Evolutionary conservation across 2,797 vertebrate species (phyloP), one percentile per base, ranked within the genome.

Genomic region (Graptemys geographica): DNA sequence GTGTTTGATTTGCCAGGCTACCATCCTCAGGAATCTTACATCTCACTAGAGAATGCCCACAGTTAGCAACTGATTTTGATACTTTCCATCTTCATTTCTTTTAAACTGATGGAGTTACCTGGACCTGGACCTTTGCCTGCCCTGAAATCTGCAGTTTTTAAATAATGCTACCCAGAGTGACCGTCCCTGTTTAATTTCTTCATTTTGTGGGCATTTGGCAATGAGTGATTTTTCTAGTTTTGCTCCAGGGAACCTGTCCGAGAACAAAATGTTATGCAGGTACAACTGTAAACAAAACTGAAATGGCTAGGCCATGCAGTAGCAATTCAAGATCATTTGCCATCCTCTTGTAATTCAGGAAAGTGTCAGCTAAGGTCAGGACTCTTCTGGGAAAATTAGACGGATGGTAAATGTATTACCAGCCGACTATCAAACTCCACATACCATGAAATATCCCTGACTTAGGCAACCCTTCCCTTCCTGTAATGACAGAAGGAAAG

Each of bases 311-410:
- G 90, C 74, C 84, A 86, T 82, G 95, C 79, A n/a, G 72, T 76
- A 97, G 90, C 84, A 94, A 92, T 92, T 96, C 93, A 88, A 92
- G 94, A 88, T 90, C 84, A 91, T 96, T 89, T 88, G 78, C 86
- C 88, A 90, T 90, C 88, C 87, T 94, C 59, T 65, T 90, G 87
- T 92, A 95, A 94, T 37, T 37, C 62, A 79, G 79, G 89, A 93
- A 72, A 53, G 89, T 95, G 93, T 94, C 93, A 96, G 23, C 79
- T 96, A 86, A 94, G 96, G 94, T 97, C 96, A 96, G 90, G 95
- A 95, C 74, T 95, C 52, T 96, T 96, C 96, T 97, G 96, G 96
- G 93, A 97, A 97, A 97, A 96, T 88, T 81, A 95, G 94, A 93
- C 90, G 95, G 91, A 74, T 97, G 79, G 95, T 96, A 95, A 97